Base-by-base conservation (phyloP, 2,888 invertebrate species). In the Aradus depressus region DNA sequence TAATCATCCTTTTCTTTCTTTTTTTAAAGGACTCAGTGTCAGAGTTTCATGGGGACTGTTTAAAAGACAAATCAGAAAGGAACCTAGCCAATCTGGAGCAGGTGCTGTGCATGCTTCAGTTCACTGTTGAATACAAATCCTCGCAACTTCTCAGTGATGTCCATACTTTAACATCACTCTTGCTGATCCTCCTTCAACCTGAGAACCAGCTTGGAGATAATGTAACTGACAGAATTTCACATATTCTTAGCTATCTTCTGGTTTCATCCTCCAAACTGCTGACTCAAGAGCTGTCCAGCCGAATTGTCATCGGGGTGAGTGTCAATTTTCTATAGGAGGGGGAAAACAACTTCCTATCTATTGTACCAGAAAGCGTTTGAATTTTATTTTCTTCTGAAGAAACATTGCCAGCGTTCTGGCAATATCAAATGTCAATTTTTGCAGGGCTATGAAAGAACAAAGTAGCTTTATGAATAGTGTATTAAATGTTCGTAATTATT, bases 261-360 rank as follows among this genome's bases (percentile, higher is more conserved):
- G 37, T 59, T 12, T 67, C 82, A 0, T 69, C 73, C 6, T 75
- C 77, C 59, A 67, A 82, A 0, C 75, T 76, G 44, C 66, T 88
- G 10, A 75, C 78, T 2, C 87, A 87, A 67, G 79, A 87, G 63
- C 77, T 80, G 63, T 77, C 83, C 0, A 79, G 80, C 28, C 72
- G 76, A n/a, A 68, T 87, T 47, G 74, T 81, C 1, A 74, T 76
- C 61, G 80, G 79, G 54, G 61, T 63, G 56, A 68, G 59, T 64
- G 21, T 21, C 14, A 35, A 6, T n/a, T n/a, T n/a, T n/a, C n/a
- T n/a, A n/a, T n/a, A n/a, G n/a, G n/a, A n/a, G n/a, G n/a, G n/a
- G n/a, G n/a, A n/a, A n/a, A n/a, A n/a, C n/a, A n/a, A n/a, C n/a
- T n/a, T n/a, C n/a, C n/a, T n/a, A n/a, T n/a, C n/a, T n/a, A n/a